Evolutionary conservation across 2,113 vertebrate species (phyloP).

Genomic region (Motacilla alba): DNA sequence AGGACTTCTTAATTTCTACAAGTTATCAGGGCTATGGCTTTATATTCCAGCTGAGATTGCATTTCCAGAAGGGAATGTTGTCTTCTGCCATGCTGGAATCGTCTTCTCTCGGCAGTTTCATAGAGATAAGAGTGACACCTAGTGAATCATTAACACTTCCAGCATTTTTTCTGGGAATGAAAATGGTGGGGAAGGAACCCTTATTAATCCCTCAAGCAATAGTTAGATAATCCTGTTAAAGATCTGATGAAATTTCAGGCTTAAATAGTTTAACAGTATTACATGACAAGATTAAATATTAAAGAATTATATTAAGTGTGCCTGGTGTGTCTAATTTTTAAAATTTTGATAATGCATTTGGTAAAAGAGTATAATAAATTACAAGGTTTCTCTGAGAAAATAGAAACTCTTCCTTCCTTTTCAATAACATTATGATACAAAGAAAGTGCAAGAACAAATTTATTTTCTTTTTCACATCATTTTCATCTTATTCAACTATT

Average conservation of each 20-base stretch:
- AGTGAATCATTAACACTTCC: not conserved
- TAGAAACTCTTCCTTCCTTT: not conserved
- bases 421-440: not conserved
- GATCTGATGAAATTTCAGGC: not conserved
- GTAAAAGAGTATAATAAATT: not conserved
- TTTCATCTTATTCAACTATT: not conserved
- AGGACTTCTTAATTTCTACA: not conserved
- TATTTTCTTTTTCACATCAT: not conserved
- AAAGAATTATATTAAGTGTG: not conserved
- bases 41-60: not conserved
- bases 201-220: not conserved
- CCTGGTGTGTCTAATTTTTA: not conserved
- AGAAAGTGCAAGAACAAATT: not conserved
- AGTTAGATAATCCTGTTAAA: not conserved
- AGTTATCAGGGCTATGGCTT: not conserved
- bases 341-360: not conserved
- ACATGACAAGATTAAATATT: not conserved
- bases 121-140: conserved; percentile 10
- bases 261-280: not conserved
- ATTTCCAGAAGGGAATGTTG: not conserved
- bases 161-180: not conserved
- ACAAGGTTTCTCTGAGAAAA: not conserved
- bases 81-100: not conserved
- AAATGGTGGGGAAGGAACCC: not conserved
- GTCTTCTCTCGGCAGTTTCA: not conserved